Evolutionary conservation across 2,888 invertebrate species (phyloP), one percentile per base, ranked within the genome.

Genomic region (Spicauda simplicius): DNA sequence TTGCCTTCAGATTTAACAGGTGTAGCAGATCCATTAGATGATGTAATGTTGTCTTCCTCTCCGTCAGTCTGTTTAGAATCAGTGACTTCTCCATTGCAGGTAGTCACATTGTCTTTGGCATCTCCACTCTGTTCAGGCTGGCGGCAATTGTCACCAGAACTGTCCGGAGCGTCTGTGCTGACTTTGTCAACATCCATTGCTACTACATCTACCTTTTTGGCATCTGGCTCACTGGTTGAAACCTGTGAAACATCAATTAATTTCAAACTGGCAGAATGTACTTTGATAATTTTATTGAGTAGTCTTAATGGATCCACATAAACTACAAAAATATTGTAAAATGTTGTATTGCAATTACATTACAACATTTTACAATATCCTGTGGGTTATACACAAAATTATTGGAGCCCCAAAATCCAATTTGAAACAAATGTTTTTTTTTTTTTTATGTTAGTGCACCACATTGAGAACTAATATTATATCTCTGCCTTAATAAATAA

Each of bases 1-100:
- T 89, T 88, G 76, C 90, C 91, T 64, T 89, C 91, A 33, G 74
- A 72, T 64, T 91, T 89, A 0, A 72, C 71, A 11, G 85, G 85
- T 52, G 86, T 87, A n/a, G 87, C 80, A 59, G 93, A 93, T 2
- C 94, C 95, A 83, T 94, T 94, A 0, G 94, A 92, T 0, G 93
- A 93, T 16, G 90, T 88, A 56, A 92, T 93, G 70, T 93, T 92
- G 70, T 82, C 87, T 52, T 90, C 91, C 74, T 87, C 91, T 10
- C 83, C 83, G 62, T 81, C 90, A 70, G 75, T 77, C 72, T 87
- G 86, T 71, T 91, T 91, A 0, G 93, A 93, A 59, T 88, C 91
- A 8, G 90, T 85, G 50, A 93, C 92, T 67, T 93, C 93, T 58
- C 93, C 92, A 70, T 93, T 93, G 74, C 90, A 91, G 53, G 76